Evolutionary conservation across 2,113 vertebrate species (phyloP).

Genomic region (Polypterus bichir): DNA sequence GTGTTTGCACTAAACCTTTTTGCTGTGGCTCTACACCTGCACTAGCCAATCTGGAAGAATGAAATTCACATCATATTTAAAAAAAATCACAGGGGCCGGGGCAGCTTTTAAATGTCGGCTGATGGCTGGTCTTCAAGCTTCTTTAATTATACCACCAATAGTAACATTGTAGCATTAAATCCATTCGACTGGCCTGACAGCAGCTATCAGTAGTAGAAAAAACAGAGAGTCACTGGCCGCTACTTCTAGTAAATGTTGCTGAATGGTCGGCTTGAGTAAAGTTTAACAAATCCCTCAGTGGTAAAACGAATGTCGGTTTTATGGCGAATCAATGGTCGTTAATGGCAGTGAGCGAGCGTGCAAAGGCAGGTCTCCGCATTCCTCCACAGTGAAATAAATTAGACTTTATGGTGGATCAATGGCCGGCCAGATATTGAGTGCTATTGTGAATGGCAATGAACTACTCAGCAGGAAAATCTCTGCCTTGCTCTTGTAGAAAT

Average conservation of each 20-base stretch:
- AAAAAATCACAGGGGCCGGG: too few relatives aligned
- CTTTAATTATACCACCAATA: conserved; percentile 49
- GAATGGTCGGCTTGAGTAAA: neutral
- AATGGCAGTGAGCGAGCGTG: conserved; percentile 10
- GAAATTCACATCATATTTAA: too few relatives aligned
- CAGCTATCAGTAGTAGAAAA: conserved; percentile 38
- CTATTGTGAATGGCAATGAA: neutral
- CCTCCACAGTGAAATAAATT: neutral
- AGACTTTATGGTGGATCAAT: neutral
- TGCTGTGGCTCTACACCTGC: too few relatives aligned
- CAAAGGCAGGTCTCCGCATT: neutral
- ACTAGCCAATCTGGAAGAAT: too few relatives aligned
- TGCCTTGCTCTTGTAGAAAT: too few relatives aligned
- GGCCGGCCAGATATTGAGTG: neutral
- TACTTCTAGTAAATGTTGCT: conserved; percentile 38
- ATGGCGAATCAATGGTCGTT: conserved; percentile 25
- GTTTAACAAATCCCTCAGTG: neutral
- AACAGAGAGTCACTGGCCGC: conserved; percentile 6
- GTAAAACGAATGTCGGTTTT: neutral
- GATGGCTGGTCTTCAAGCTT: conserved; percentile 12
- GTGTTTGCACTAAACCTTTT: too few relatives aligned
- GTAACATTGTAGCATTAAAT: conserved; percentile 37
- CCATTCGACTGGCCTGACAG: conserved; percentile 28
- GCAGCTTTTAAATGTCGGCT: neutral
- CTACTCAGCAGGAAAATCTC: neutral